Percentiles rank a stretch among this genome's conserved stretches.
phyloP scores from a whole-genome alignment of 1,140 invertebrate species.

The Proales similis region DNA sequence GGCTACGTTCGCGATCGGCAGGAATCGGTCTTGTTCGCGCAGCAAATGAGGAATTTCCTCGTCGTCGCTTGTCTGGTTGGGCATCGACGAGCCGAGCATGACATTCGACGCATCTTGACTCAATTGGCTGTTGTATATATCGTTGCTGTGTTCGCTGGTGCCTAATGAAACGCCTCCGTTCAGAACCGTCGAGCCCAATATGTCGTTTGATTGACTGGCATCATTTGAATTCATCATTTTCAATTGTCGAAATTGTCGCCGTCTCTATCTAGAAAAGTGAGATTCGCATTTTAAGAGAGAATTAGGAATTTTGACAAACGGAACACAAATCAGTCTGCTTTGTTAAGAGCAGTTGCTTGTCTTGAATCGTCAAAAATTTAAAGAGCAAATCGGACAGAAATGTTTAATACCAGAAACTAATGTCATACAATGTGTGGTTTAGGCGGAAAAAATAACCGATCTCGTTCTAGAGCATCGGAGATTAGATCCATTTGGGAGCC shows the following conservation, averaged over 20 bases:
- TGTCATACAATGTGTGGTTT: too few species aligned
- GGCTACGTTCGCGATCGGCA: constrained; percentile 95
- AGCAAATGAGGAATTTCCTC: constrained; percentile 33
- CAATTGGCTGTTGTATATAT: too few species aligned
- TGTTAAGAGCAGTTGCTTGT: constrained; percentile 11
- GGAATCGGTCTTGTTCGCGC: constrained; percentile 73
- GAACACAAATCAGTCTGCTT: too few species aligned
- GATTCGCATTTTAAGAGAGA: background rate
- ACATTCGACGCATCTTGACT: too few species aligned
- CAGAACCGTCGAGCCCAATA: background rate
- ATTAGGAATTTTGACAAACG: background rate
- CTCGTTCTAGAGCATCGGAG: too few species aligned
- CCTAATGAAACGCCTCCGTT: background rate
- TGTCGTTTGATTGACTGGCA: constrained; percentile 2
- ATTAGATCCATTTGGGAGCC: too few species aligned
- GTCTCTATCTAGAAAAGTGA: background rate
- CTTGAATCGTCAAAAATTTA: background rate
- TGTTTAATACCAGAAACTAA: too few species aligned
- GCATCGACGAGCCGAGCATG: too few species aligned
- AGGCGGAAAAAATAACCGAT: too few species aligned
- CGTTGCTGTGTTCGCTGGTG: too few species aligned
- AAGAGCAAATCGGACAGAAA: constrained; percentile 1
- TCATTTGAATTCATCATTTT: constrained; percentile 36
- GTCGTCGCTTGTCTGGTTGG: constrained; percentile 26
- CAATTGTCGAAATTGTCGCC: background rate